Evolutionary conservation across 2,888 invertebrate species (phyloP).

Genomic region (Agrenia bidenticulata): DNA sequence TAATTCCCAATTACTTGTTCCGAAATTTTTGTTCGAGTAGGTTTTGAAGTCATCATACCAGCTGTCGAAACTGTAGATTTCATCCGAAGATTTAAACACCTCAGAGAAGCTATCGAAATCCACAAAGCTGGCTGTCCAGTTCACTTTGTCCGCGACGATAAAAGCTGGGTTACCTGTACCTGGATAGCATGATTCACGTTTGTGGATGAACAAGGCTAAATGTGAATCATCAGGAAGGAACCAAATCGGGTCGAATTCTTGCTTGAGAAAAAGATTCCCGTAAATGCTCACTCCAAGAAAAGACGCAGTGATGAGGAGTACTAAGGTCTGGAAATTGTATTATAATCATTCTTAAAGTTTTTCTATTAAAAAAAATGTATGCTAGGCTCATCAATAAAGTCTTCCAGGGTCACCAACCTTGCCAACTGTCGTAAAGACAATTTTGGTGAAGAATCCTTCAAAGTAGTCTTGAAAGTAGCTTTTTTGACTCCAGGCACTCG

Average conservation of each 20-base stretch:
- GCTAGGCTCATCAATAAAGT: conserved; percentile 1
- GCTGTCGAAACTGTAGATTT: conserved; percentile 62
- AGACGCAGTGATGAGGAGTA: conserved; percentile 64
- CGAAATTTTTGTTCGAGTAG: conserved; percentile 64
- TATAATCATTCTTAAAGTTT: neutral
- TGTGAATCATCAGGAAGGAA: conserved; percentile 73
- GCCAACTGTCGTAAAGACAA: conserved; percentile 67
- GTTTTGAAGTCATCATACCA: conserved; percentile 69
- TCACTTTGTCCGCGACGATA: conserved; percentile 67
- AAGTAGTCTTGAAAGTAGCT: conserved; percentile 64
- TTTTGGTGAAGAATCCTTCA: conserved; percentile 64
- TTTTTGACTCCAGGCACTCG: conserved; percentile 61
- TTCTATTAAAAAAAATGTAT: neutral
- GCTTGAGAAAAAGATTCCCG: conserved; percentile 67
- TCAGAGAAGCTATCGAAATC: conserved; percentile 60
- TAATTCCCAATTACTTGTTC: conserved; percentile 59
- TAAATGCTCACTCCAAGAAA: conserved; percentile 66
- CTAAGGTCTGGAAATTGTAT: conserved; percentile 57
- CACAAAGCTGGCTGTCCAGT: conserved; percentile 66
- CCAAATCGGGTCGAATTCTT: conserved; percentile 78
- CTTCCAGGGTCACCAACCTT: conserved; percentile 65
- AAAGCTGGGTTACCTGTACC: conserved; percentile 65
- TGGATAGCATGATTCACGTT: conserved; percentile 66
- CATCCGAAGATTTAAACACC: conserved; percentile 60
- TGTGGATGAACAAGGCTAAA: conserved; percentile 64